These are phyloP conservation scores for Anolis carolinensis DNA, from an alignment of 2,113 vertebrate species.

Conservation along the genomic window DNA sequence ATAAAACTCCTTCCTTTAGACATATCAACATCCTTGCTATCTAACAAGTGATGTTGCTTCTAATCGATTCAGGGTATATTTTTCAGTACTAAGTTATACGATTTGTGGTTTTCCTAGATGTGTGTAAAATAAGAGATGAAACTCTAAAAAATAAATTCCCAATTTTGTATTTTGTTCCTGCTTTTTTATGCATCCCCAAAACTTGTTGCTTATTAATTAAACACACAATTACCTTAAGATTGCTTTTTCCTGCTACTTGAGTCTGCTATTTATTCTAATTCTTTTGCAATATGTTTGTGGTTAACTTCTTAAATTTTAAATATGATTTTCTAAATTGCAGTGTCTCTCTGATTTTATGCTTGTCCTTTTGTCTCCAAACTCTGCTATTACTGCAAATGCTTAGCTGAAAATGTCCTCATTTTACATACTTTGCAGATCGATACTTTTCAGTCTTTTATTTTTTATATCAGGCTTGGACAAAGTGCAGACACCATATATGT, in stretches of 20 bases:
- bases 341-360: not conserved
- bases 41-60: not conserved
- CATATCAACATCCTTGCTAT: not conserved
- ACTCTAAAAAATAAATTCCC: not conserved
- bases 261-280: not conserved
- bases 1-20: not conserved
- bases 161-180: not conserved
- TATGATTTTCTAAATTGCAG: not conserved
- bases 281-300: not conserved
- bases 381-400: not conserved
- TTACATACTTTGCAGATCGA: not conserved
- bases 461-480: not conserved
- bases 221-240: no score
- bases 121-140: not conserved
- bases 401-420: not conserved
- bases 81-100: not conserved
- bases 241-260: not conserved
- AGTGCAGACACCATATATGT: no score
- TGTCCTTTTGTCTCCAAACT: not conserved
- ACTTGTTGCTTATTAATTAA: not conserved
- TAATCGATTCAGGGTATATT: not conserved
- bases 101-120: not conserved
- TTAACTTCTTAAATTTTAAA: not conserved
- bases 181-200: not conserved
- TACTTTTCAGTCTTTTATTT: not conserved